Percentiles rank a stretch among this genome's conserved stretches.
Conservation (phyloP, 1,140 invertebrate species). For the Sarcophaga peregrina region DNA sequence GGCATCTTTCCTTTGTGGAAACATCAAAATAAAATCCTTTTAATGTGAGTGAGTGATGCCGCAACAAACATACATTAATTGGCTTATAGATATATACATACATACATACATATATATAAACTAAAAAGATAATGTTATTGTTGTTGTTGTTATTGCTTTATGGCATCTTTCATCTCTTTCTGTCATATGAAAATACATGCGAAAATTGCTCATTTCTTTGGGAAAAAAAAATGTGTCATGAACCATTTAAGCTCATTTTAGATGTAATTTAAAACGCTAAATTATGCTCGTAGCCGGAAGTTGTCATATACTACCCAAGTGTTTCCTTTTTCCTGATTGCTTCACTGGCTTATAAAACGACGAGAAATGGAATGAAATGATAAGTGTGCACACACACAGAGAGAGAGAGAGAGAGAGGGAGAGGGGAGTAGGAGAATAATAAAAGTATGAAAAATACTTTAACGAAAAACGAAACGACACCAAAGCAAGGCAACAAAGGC, state of each 20-base stretch:
- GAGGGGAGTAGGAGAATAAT: neutral
- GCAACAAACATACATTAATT: too few relatives aligned
- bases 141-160: neutral
- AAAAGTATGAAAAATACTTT: neutral
- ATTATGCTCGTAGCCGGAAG: slow-evolving; percentile 52
- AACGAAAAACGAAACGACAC: slow-evolving; percentile 15
- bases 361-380: neutral
- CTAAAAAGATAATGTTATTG: neutral
- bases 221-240: slow-evolving; percentile 58
- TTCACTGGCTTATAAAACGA: slow-evolving; percentile 37
- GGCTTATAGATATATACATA: neutral
- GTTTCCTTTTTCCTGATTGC: slow-evolving; percentile 48
- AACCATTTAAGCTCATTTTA: slow-evolving; percentile 66
- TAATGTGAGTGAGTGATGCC: too few relatives aligned
- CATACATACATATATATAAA: neutral
- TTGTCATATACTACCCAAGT: slow-evolving; percentile 48
- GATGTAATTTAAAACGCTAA: slow-evolving; percentile 62
- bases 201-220: slow-evolving; percentile 37
- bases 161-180: neutral
- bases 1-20: too few relatives aligned
- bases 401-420: too few relatives aligned
- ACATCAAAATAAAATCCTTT: too few relatives aligned
- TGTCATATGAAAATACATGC: neutral
- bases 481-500: neutral
- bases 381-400: neutral